Evolutionary conservation across 1,140 invertebrate species (phyloP).

Genomic region (Drosophila kanapiae): DNA sequence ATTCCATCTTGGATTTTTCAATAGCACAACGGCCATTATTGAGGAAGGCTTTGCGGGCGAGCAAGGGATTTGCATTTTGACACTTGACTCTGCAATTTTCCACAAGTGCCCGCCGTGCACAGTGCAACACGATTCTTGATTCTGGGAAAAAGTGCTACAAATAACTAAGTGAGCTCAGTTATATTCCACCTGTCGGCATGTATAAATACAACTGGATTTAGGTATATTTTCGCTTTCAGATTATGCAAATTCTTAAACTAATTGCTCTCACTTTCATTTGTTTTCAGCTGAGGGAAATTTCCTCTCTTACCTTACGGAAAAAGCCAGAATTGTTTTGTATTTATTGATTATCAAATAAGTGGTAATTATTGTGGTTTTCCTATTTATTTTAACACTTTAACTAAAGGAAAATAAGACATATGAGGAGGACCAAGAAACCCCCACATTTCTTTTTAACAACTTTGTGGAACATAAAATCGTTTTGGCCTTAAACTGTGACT

Average conservation of each 20-base stretch:
- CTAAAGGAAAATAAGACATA: not conserved
- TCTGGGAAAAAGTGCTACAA: not conserved
- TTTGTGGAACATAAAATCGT: slow-evolving; percentile 5
- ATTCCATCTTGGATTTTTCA: slow-evolving; percentile 29
- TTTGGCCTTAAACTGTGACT: not conserved
- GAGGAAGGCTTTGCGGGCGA: slow-evolving; percentile 3
- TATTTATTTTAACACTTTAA: not conserved
- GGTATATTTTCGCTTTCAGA: no score
- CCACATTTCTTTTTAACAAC: slow-evolving; percentile 2
- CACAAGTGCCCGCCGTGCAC: slow-evolving; percentile 4
- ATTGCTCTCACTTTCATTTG: not conserved
- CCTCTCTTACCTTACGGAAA: slow-evolving; percentile 8
- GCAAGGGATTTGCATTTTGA: slow-evolving; percentile 23
- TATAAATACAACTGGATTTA: slow-evolving; percentile 5
- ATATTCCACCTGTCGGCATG: not conserved
- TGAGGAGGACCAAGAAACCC: no score
- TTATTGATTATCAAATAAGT: not conserved
- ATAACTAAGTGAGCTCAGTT: not conserved
- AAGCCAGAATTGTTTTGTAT: slow-evolving; percentile 7
- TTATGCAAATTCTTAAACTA: not conserved
- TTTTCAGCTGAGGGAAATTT: slow-evolving; percentile 11
- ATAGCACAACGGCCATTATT: slow-evolving; percentile 16
- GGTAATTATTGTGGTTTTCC: not conserved
- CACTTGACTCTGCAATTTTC: slow-evolving; percentile 35
- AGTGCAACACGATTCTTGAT: slow-evolving; percentile 9